These are phyloP conservation scores for Brenthis hecate DNA, from an alignment of 2,888 invertebrate genomes.

Conservation along the genomic window DNA sequence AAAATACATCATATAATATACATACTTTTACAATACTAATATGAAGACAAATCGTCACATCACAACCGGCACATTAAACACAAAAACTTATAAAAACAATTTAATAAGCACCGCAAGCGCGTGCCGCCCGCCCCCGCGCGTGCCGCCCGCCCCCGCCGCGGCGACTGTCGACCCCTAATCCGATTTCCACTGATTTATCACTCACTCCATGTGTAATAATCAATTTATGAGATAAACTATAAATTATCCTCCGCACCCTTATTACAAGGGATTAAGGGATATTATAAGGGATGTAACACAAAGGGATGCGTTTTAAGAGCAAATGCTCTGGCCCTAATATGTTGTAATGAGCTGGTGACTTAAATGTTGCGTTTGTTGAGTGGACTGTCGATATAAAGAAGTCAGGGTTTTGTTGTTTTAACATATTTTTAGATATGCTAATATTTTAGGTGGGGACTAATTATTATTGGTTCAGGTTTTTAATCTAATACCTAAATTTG, in stretches of 20 bases:
- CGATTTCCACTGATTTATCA: slow-evolving; percentile 69
- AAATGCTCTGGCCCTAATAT: slow-evolving; percentile 30
- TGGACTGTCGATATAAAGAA: neutral
- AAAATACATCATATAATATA: neutral
- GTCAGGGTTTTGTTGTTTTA: neutral
- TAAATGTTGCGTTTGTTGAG: neutral
- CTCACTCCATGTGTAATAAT: slow-evolving; percentile 65
- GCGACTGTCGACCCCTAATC: slow-evolving; percentile 47
- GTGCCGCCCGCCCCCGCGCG: slow-evolving; percentile 5
- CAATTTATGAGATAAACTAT: slow-evolving; percentile 75
- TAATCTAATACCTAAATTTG: too few relatives aligned
- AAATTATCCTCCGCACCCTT: slow-evolving; percentile 57
- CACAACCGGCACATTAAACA: slow-evolving; percentile 35
- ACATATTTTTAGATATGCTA: neutral
- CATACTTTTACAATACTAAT: neutral
- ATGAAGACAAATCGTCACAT: slow-evolving; percentile 25
- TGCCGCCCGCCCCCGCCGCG: neutral
- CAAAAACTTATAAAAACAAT: slow-evolving; percentile 45
- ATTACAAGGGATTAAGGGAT: slow-evolving; percentile 28
- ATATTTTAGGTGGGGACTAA: too few relatives aligned
- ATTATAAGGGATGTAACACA: slow-evolving; percentile 16
- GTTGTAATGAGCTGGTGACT: slow-evolving; percentile 30
- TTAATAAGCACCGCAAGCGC: slow-evolving; percentile 45
- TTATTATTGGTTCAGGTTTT: too few relatives aligned
- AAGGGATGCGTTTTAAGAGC: slow-evolving; percentile 36